Evolutionary conservation across 2,888 invertebrate species (phyloP), one percentile per base, ranked within the genome.

Genomic region (Coelogynopora nodosa): DNA sequence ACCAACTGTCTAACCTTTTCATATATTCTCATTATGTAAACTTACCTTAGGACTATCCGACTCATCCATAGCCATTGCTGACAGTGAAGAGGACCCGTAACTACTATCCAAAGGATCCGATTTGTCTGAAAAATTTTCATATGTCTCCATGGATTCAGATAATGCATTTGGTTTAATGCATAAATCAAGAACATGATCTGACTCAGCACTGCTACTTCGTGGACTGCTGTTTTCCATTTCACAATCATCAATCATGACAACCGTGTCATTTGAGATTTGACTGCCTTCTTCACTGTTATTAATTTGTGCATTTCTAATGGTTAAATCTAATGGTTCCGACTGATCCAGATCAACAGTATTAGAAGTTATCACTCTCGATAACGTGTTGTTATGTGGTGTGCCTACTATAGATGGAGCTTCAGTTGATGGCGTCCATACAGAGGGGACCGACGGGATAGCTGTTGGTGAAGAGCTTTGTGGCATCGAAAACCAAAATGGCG

Each of bases 391-490:
- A n/a, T n/a, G n/a, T 0, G 84, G 84, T 30, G 31, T 18, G 13
- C 27, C 31, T 5, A 67, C 28, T n/a, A 27, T 67, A 18, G 74
- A 85, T 27, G 49, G 74, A 67, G 1, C 49, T 81, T 85, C 67
- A n/a, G 67, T 27, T 0, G 67, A 18, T 0, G 5, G 2, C 18
- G 10, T 74, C 74, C 74, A 74, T 26, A 87, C 31, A 87, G 81
- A 85, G 31, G 84, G 87, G 85, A 80, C 82, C 88, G 87, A 29
- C 49, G 86, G 85, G 82, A 83, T 86, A 74, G 88, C 89, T 87
- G n/a, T 91, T 23, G 31, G 87, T 80, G 88, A 85, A 30, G 88
- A 86, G 5, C 88, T 74, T 87, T 86, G 26, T 86, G 86, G 18
- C 31, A 67, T 84, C 30, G 30, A 74, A 85, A 30, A 49, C 67